These are phyloP conservation scores for Melanogrammus aeglefinus DNA, from an alignment of 2,797 vertebrate species.

Conservation along the genomic window DNA sequence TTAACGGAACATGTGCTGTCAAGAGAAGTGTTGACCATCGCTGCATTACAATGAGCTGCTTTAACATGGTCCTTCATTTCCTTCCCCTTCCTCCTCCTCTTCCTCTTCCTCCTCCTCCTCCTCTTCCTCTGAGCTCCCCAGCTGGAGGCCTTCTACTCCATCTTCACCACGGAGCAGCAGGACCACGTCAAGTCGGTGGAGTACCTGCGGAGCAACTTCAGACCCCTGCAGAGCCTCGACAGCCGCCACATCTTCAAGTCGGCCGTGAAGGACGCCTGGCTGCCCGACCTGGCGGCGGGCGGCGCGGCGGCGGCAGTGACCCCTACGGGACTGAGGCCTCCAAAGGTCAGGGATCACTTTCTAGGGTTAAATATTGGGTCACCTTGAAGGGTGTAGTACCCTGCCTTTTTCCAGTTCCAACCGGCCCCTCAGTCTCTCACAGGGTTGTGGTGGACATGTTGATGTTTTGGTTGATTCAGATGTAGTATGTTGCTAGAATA, in stretches of 20 bases:
- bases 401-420: neutral
- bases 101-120: neutral
- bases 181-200: conserved; percentile 97
- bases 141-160: conserved; percentile 97
- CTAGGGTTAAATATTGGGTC: neutral
- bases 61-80: neutral
- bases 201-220: conserved; percentile 94
- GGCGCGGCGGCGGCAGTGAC: conserved; percentile 51
- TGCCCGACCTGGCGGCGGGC: conserved; percentile 80
- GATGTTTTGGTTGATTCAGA: neutral
- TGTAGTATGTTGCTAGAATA: neutral
- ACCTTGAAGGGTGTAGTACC: neutral
- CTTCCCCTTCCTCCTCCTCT: too few relatives aligned
- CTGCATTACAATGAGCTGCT: neutral
- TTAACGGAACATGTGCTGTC: neutral
- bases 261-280: conserved; percentile 89
- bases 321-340: conserved; percentile 88
- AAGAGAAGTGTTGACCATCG: too few relatives aligned
- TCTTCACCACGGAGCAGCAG: conserved; percentile 98
- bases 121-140: conserved; percentile 45
- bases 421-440: neutral
- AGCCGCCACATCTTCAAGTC: conserved; percentile 88
- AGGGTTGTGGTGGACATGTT: neutral
- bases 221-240: conserved; percentile 85
- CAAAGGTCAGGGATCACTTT: conserved; percentile 78